Base-by-base conservation (phyloP, 1,140 invertebrate species). In the Drosophila ficusphila region DNA sequence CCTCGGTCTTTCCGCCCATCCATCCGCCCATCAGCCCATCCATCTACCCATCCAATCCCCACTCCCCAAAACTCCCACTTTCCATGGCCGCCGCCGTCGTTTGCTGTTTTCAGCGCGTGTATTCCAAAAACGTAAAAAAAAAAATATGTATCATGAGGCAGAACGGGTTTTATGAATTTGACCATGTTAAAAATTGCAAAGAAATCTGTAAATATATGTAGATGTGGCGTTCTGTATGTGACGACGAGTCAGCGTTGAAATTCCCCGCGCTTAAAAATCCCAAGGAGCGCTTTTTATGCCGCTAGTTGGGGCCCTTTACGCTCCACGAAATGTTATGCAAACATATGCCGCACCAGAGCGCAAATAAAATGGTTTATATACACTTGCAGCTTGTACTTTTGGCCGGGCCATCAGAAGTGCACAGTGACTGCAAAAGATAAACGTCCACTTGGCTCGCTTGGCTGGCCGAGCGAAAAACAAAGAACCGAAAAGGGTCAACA, bases 401-500 rank as follows among this genome's bases (percentile, higher is more conserved):
- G 38, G 64, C 58, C 38, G 56, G 36, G 31, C 33, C 42, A 54
- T 14, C 60, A 68, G 62, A 64, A 71, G 68, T 60, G 70, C 61
- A 86, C 82, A 82, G 77, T 82, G 82, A 65, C 77, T 88, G 82
- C 82, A 88, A 82, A 88, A 88, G 82, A 88, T 88, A 88, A 88
- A 88, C 85, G 82, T 67, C 82, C 82, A 88, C 82, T 88, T 88
- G 83, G 77, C 39, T 53, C 81, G 81, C 65, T 79, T 85, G 79
- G 76, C 72, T 86, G 73, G 68, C 31, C 72, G 58, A 88, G 68
- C 76, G 82, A 62, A 88, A 74, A 86, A 76, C 73, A 76, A 72
- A 88, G 69, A 67, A 74, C 73, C 61, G 19, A 86, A 77, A 82
- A 75, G 83, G 82, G 82, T 88, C 77, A 82, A 88, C 82, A 82